Evolutionary conservation across 2,888 invertebrate species (phyloP).

Genomic region (Nesidiocoris tenuis): DNA sequence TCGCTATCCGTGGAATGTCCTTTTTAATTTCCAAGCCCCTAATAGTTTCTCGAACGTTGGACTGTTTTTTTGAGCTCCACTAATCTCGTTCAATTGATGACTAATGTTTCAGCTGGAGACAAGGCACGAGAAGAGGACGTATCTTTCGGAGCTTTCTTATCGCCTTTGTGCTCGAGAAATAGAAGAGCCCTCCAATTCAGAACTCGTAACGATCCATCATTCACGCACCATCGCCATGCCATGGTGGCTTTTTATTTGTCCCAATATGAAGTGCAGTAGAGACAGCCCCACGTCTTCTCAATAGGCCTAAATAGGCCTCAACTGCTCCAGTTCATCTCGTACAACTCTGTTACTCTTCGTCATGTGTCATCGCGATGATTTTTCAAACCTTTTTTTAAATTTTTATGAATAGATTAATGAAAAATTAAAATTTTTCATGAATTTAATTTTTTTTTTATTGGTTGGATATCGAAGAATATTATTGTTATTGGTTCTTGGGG

Average conservation of each 20-base stretch:
- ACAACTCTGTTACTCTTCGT: too few species aligned
- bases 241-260: neutral
- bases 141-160: neutral
- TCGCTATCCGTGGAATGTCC: too few species aligned
- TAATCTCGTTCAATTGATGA: neutral
- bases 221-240: neutral
- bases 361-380: too few species aligned
- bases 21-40: too few species aligned
- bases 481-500: too few species aligned
- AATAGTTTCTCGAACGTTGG: too few species aligned
- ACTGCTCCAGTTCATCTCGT: neutral
- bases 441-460: too few species aligned
- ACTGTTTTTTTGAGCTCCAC: neutral
- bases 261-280: neutral
- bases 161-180: neutral
- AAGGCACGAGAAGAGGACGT: neutral
- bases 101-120: neutral
- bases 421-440: too few species aligned
- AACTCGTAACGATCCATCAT: neutral
- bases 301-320: neutral
- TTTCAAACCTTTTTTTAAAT: too few species aligned
- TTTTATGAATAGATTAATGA: too few species aligned
- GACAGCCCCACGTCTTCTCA: neutral
- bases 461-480: too few species aligned
- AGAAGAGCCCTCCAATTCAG: neutral